These are phyloP conservation scores for Anser cygnoides DNA, from an alignment of 2,113 vertebrate species.

Conservation along the genomic window DNA sequence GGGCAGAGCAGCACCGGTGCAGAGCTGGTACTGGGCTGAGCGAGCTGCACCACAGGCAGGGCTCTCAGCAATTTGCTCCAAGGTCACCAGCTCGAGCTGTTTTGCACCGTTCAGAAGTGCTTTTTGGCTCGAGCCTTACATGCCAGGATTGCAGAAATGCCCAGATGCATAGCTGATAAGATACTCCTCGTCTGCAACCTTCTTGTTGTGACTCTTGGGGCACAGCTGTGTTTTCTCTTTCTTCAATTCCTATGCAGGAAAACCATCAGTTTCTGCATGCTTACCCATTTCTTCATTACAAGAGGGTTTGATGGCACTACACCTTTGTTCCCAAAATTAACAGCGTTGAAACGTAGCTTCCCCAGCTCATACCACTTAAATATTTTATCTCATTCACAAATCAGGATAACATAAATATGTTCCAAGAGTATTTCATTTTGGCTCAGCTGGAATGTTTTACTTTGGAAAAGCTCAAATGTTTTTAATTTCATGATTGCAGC, in stretches of 20 bases:
- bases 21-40: too few species aligned
- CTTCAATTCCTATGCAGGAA: background rate
- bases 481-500: background rate
- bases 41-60: too few species aligned
- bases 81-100: background rate
- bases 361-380: background rate
- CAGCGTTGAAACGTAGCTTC: background rate
- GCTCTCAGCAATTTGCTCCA: background rate
- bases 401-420: background rate
- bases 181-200: background rate
- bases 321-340: background rate
- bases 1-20: background rate
- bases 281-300: background rate
- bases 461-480: background rate
- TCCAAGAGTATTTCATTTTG: background rate
- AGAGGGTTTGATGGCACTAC: background rate
- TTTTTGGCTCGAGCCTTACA: background rate
- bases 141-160: background rate
- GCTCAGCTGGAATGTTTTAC: background rate
- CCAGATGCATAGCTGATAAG: background rate
- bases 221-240: background rate
- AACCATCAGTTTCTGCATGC: rapidly evolving
- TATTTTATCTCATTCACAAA: background rate
- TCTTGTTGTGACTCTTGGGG: rapidly evolving
- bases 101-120: background rate